These are phyloP conservation scores for Conger conger DNA, from an alignment of 2,113 vertebrate species.

Conservation along the genomic window DNA sequence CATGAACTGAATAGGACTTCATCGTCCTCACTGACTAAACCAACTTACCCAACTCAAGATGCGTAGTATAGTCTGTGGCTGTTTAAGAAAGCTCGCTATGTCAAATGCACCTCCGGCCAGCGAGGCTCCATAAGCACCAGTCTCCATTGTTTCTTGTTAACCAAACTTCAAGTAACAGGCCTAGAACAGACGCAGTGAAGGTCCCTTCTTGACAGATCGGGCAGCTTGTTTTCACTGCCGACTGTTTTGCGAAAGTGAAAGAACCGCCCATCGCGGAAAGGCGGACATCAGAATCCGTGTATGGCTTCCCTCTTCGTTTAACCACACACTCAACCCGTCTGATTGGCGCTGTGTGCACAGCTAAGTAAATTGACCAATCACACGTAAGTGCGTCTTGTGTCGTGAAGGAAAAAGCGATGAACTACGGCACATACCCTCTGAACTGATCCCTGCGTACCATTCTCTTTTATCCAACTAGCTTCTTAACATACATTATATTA, in stretches of 20 bases:
- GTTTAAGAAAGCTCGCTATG: conserved; percentile 70
- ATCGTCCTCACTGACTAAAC: conserved; percentile 68
- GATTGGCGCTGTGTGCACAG: background rate
- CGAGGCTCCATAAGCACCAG: conserved; percentile 79
- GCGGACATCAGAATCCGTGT: background rate
- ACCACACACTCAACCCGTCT: background rate
- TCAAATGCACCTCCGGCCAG: conserved; percentile 83
- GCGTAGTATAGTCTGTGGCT: conserved; percentile 81
- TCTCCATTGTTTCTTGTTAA: conserved; percentile 54
- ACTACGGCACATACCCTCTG: too few species aligned
- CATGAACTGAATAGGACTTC: background rate
- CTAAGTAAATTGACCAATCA: background rate
- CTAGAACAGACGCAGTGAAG: background rate
- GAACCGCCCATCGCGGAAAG: conserved; percentile 25
- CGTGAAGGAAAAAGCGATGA: background rate
- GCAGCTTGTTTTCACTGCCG: background rate
- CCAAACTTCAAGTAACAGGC: background rate
- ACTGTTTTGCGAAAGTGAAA: conserved; percentile 27
- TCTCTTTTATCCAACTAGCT: too few species aligned
- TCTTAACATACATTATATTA: too few species aligned
- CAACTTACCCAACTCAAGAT: conserved; percentile 81
- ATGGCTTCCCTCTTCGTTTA: background rate
- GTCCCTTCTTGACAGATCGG: background rate
- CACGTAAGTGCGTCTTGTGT: conserved; percentile 8
- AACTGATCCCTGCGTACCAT: too few species aligned